Percentiles rank a stretch among this genome's conserved stretches.
Conservation (phyloP, 2,113 vertebrate genomes). For the Siniperca chuatsi region DNA sequence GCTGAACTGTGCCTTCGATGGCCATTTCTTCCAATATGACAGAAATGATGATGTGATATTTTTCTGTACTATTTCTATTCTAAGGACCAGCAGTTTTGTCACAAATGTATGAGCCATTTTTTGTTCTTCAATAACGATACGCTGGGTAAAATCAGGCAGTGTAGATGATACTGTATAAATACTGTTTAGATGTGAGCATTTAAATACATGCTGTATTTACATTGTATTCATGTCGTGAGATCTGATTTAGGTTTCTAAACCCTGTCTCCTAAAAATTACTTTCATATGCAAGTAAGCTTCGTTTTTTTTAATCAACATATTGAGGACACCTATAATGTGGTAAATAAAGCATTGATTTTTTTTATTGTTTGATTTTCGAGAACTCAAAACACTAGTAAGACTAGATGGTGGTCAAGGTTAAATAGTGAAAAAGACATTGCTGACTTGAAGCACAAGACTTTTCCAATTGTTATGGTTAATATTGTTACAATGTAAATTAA, state of each 20-base stretch:
- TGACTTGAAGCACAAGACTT: neutral
- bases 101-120: neutral
- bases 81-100: neutral
- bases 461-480: neutral
- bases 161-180: neutral
- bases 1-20: conserved; percentile 1
- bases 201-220: neutral
- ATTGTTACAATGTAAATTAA: too few relatives aligned
- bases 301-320: neutral
- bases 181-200: neutral
- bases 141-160: neutral
- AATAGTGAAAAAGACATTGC: neutral
- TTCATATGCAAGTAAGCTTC: neutral
- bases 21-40: neutral
- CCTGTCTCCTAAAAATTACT: neutral
- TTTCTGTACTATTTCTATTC: neutral
- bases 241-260: neutral
- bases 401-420: neutral
- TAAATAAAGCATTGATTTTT: neutral
- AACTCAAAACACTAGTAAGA: neutral
- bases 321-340: neutral
- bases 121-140: neutral
- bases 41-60: neutral
- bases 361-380: neutral
- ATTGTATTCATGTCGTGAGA: neutral